These are phyloP conservation scores for Agrypnia vestita DNA, from an alignment of 1,140 invertebrate genomes.

Conservation along the genomic window DNA sequence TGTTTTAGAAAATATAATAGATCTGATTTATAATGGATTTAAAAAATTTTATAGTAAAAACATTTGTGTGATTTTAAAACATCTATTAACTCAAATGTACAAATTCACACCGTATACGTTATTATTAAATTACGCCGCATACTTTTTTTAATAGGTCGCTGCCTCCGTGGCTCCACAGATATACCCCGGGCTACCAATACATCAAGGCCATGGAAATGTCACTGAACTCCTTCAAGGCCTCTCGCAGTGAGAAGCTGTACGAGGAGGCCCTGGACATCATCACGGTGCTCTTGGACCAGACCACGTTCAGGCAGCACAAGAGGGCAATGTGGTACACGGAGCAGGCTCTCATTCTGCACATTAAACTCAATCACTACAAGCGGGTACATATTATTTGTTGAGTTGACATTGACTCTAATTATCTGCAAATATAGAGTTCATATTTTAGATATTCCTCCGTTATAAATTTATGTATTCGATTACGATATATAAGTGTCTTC, in stretches of 20 bases:
- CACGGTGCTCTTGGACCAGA: conserved; percentile 63
- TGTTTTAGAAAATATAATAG: too few species aligned
- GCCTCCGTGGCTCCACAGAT: conserved; percentile 43
- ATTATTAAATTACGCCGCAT: background rate
- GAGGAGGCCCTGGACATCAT: conserved; percentile 64
- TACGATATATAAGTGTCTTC: too few species aligned
- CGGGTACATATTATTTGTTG: conserved; percentile 60
- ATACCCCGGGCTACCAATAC: conserved; percentile 49
- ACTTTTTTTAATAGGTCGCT: conserved; percentile 32
- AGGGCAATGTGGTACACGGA: conserved; percentile 67
- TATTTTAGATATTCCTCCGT: too few species aligned
- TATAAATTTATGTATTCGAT: too few species aligned
- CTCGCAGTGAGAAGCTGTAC: conserved; percentile 35
- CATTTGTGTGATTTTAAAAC: too few species aligned
- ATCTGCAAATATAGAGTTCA: background rate
- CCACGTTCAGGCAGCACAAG: conserved; percentile 64
- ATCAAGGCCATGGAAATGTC: conserved; percentile 49
- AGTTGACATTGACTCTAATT: too few species aligned
- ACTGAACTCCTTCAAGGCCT: conserved; percentile 45
- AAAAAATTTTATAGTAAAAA: too few species aligned
- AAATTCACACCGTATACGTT: too few species aligned
- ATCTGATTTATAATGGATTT: too few species aligned
- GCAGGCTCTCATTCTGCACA: conserved; percentile 68
- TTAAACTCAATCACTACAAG: conserved; percentile 60
- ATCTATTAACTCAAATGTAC: too few species aligned